These are phyloP conservation scores for Leptoteleia sp. DNA, from an alignment of 1,140 invertebrate species.

Conservation along the genomic window DNA sequence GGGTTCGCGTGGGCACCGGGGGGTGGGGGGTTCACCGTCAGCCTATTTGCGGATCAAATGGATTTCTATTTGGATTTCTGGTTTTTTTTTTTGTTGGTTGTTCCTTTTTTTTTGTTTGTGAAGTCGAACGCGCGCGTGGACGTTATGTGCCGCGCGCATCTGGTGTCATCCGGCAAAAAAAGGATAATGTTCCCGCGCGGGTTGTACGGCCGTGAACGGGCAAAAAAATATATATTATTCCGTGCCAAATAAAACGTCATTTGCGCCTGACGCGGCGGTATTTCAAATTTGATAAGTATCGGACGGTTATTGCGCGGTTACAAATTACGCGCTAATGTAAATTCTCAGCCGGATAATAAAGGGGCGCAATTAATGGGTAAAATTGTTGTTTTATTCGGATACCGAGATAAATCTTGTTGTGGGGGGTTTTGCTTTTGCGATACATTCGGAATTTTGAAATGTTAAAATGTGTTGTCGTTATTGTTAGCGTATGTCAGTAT, in stretches of 20 bases:
- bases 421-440: no score
- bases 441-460: no score
- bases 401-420: constrained; percentile 16
- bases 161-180: constrained; percentile 47
- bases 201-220: neutral
- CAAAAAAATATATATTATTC: constrained; percentile 46
- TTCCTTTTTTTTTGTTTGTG: no score
- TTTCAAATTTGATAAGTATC: constrained; percentile 58
- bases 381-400: constrained; percentile 45
- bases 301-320: constrained; percentile 20
- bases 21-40: constrained; percentile 1
- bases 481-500: no score
- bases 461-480: no score
- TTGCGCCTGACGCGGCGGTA: constrained; percentile 41
- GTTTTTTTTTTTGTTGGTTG: no score
- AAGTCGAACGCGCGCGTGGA: constrained; percentile 23
- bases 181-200: constrained; percentile 37
- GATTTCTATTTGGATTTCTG: constrained; percentile 55
- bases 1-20: neutral
- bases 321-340: constrained; percentile 27
- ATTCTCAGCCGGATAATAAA: constrained; percentile 12
- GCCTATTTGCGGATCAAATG: constrained; percentile 43
- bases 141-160: constrained; percentile 41
- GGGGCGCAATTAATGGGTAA: constrained; percentile 22
- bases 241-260: constrained; percentile 41